Base-by-base conservation (phyloP, 2,113 vertebrate species). In the Fregetta grallaria region DNA sequence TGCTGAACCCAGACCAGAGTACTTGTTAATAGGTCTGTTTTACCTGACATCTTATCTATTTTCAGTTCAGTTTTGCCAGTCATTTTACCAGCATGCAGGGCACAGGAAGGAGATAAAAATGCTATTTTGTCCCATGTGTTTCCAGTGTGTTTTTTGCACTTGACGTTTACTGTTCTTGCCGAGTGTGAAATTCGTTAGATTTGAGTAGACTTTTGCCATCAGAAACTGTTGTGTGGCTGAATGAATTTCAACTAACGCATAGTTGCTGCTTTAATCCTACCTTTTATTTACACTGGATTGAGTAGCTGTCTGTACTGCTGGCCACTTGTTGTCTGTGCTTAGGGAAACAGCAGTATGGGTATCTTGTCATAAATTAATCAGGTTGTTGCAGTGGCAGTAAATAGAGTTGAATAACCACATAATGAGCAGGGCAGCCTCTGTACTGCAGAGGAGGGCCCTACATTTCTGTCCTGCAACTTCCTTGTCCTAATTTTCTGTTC, bases 401-500 rank as follows among this genome's bases (percentile, higher is more conserved):
- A 72, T 55, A 38, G 38, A 63, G 5, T 29, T 79, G 26, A 76
- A 71, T 72, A 85, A 70, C 12, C 7, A 22, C 18, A 19, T 73
- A 1, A 19, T 29, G 13, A 74, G 15, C 32, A 81, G 32, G 38
- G 10, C 44, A 84, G 44, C 71, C 47, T 92, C 49, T 55, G 29
- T 61, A 50, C 45, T 66, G 79, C 22, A 77, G 52, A 70, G 49
- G 19, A 68, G 34, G 22, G 63, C 23, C 34, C 58, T 92, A n/a
- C 11, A 16, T 90, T 91, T 96, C 87, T 87, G 40, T 36, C 30
- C 38, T 67, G 42, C 29, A 61, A 21, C 36, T 90, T 95, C 49
- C 52, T 70, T 90, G 58, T 86, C 52, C 77, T 96, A 52, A 88
- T 92, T 91, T 58, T 86, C 89, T 95, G 79, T 68, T 97, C 94